Evolutionary conservation across 2,888 invertebrate genomes (phyloP).

Genomic region (Drosophila aldrichi): DNA sequence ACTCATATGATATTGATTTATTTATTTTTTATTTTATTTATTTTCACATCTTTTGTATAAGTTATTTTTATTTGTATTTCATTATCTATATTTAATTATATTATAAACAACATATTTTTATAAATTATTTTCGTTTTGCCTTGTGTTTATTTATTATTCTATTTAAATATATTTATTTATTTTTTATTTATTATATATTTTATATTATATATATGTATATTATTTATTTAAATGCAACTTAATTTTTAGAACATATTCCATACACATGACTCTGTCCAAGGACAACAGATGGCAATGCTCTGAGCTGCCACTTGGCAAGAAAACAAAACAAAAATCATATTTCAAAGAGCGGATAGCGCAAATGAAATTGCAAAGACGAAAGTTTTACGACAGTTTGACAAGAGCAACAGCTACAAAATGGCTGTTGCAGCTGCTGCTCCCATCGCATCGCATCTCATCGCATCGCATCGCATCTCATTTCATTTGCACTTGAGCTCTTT

Average conservation of each 20-base stretch:
- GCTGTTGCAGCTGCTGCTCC: constrained; percentile 26
- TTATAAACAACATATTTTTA: too few species aligned
- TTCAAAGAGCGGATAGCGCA: constrained; percentile 49
- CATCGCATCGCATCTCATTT: constrained; percentile 47
- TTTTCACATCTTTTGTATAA: too few species aligned
- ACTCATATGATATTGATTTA: too few species aligned
- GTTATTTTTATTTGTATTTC: too few species aligned
- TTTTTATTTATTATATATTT: too few species aligned
- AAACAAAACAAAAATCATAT: constrained; percentile 53
- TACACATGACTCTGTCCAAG: not conserved
- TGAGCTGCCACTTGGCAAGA: constrained; percentile 21
- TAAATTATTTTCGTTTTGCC: too few species aligned
- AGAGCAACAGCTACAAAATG: constrained; percentile 34
- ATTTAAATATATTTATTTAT: too few species aligned
- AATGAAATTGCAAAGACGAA: constrained; percentile 56
- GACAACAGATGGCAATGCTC: constrained; percentile 20
- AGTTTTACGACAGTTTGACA: constrained; percentile 58
- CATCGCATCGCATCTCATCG: constrained; percentile 12
- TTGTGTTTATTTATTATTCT: too few species aligned
- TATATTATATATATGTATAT: too few species aligned
- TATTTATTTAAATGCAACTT: not conserved
- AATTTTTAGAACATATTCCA: constrained; percentile 7
- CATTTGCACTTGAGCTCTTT: constrained; percentile 66
- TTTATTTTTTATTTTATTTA: too few species aligned
- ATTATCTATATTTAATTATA: too few species aligned